These are phyloP conservation scores for Drosophila emarginata DNA, from an alignment of 2,888 invertebrate genomes.

Conservation along the genomic window DNA sequence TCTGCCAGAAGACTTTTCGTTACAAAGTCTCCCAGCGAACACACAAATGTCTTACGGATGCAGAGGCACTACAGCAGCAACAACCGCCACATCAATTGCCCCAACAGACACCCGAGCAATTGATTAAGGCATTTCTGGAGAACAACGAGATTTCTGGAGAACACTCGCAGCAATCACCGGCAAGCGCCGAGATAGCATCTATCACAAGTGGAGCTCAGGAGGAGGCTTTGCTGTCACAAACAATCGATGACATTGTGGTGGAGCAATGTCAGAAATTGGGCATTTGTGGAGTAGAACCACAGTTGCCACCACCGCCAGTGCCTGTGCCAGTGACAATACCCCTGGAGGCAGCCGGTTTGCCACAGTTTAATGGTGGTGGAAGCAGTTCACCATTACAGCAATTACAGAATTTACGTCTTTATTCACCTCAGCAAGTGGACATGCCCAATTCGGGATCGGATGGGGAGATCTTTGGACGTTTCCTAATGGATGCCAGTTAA, in stretches of 20 bases:
- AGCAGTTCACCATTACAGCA: slow-evolving; percentile 86
- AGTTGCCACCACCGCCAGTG: slow-evolving; percentile 22
- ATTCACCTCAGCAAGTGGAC: slow-evolving; percentile 79
- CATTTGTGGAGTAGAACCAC: slow-evolving; percentile 64
- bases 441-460: slow-evolving; percentile 58
- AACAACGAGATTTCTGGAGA: slow-evolving; percentile 62
- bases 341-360: slow-evolving; percentile 83
- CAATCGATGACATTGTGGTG: slow-evolving; percentile 82
- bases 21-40: slow-evolving; percentile 93
- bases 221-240: slow-evolving; percentile 75
- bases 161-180: slow-evolving; percentile 81
- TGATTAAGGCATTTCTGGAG: slow-evolving; percentile 77
- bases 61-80: slow-evolving; percentile 15
- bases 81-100: slow-evolving; percentile 11
- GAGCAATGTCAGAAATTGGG: slow-evolving; percentile 82
- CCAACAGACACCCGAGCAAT: slow-evolving; percentile 70
- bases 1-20: slow-evolving; percentile 91
- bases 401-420: slow-evolving; percentile 86
- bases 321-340: slow-evolving; percentile 58
- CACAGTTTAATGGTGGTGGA: slow-evolving; percentile 68
- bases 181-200: slow-evolving; percentile 79
- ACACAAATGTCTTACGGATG: slow-evolving; percentile 86
- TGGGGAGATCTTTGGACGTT: slow-evolving; percentile 64
- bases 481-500: slow-evolving; percentile 63
- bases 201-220: slow-evolving; percentile 53